Evolutionary conservation across 2,113 vertebrate species (phyloP).

Genomic region (Gallinago undulata): DNA sequence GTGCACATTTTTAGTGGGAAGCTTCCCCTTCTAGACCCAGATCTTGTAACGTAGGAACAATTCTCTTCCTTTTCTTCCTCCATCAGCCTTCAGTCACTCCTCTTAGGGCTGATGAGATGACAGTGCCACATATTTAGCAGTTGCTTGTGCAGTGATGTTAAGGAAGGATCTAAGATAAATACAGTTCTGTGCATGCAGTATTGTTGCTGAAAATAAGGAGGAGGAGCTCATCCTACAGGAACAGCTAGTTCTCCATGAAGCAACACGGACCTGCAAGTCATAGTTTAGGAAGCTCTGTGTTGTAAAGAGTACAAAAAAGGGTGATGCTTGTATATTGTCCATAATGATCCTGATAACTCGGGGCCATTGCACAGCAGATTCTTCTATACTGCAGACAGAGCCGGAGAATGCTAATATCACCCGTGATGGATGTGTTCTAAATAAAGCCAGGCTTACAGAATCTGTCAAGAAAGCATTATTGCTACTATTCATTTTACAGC

Average conservation of each 20-base stretch:
- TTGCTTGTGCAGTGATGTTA: not conserved
- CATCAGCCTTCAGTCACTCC: not conserved
- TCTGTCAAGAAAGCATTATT: not conserved
- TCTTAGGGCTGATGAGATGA: not conserved
- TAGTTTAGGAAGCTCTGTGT: not conserved
- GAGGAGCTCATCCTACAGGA: not conserved
- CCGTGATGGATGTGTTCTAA: not conserved
- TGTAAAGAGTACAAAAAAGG: not conserved
- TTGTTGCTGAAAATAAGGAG: not conserved
- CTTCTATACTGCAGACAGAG: not conserved
- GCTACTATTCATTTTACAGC: not conserved
- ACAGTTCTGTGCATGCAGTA: not conserved
- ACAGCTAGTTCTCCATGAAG: not conserved
- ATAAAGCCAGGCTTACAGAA: not conserved
- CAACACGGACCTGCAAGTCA: not conserved
- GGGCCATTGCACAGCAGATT: not conserved
- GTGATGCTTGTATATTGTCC: not conserved
- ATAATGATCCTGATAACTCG: accelerated
- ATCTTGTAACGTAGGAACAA: not conserved
- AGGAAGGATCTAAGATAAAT: not conserved
- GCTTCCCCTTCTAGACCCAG: not conserved
- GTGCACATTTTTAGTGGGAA: not conserved
- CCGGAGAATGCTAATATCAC: not conserved
- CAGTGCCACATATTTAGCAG: not conserved
- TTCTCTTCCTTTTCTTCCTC: not conserved